Evolutionary conservation across 2,113 vertebrate genomes (phyloP).

Genomic region (Oncorhynchus masou): DNA sequence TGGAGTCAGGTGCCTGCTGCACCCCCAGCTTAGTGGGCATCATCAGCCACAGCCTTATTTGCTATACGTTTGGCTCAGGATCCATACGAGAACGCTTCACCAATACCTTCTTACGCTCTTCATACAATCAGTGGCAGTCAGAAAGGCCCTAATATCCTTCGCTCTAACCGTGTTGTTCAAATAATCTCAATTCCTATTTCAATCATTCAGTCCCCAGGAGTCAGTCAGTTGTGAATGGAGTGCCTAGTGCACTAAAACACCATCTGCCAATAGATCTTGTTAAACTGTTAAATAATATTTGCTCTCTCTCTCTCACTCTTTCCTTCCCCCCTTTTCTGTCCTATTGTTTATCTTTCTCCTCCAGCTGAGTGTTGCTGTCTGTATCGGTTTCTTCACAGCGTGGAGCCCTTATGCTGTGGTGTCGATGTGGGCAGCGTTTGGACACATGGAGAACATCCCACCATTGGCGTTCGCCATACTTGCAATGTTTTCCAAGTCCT

Average conservation of each 20-base stretch:
- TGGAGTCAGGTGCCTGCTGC: not conserved
- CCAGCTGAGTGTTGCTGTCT: slow-evolving; percentile 75
- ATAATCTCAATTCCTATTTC: not conserved
- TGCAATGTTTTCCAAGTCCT: slow-evolving; percentile 79
- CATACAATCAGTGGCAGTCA: not conserved
- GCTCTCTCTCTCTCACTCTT: not conserved
- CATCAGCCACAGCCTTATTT: not conserved
- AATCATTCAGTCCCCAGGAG: not conserved
- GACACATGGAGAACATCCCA: slow-evolving; percentile 70
- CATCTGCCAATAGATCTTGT: not conserved
- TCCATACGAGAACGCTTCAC: not conserved
- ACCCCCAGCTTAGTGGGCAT: not conserved
- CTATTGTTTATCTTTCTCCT: not conserved
- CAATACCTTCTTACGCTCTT: not conserved
- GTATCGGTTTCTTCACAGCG: slow-evolving; percentile 73
- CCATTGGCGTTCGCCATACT: slow-evolving; percentile 75
- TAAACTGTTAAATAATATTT: not conserved
- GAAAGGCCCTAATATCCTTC: too few relatives aligned
- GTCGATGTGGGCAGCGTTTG: slow-evolving; percentile 79
- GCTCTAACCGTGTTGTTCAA: not conserved
- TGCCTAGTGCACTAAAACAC: not conserved
- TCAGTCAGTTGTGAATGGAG: not conserved
- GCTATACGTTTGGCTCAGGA: not conserved
- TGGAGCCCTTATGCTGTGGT: slow-evolving; percentile 78
- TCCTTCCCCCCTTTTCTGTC: slow-evolving; percentile 10